A percentile compares a stretch with the other conserved stretches of the same genome.
phyloP scores from a whole-genome alignment of 2,797 vertebrate genomes.

The Sylvilagus floridanus region DNA sequence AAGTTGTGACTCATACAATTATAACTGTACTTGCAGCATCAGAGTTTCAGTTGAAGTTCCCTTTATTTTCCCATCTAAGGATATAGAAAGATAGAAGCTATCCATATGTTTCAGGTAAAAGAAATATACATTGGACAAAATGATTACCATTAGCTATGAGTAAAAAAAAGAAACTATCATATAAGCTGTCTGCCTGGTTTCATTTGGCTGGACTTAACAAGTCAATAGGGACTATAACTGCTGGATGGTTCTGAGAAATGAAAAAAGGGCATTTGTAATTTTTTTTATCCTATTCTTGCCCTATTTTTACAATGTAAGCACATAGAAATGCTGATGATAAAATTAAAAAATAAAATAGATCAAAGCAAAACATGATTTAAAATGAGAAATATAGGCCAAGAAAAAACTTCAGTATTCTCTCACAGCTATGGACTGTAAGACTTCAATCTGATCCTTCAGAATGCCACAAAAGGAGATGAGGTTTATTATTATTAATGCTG shows the following conservation, averaged over 20 bases:
- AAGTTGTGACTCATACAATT: constrained; percentile 70
- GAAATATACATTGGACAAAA: constrained; percentile 40
- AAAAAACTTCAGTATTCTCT: neutral
- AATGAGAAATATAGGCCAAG: neutral
- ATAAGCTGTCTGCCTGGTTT: constrained; percentile 39
- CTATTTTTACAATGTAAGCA: constrained; percentile 42
- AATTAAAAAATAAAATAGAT: constrained; percentile 55
- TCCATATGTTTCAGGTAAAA: constrained; percentile 51
- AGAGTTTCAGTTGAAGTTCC: constrained; percentile 71
- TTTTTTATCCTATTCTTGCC: neutral
- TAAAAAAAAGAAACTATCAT: constrained; percentile 47
- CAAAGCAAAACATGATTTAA: constrained; percentile 44
- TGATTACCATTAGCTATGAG: neutral
- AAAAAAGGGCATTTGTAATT: neutral
- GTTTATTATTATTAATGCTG: neutral
- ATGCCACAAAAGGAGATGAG: neutral
- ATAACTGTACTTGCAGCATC: constrained; percentile 47
- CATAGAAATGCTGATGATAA: constrained; percentile 33
- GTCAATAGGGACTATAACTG: neutral
- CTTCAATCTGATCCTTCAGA: neutral
- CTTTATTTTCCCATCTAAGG: constrained; percentile 53
- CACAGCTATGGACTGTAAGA: neutral
- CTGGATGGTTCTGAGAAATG: neutral
- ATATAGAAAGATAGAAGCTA: constrained; percentile 55
- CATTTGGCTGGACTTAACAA: constrained; percentile 50